Conservation (phyloP, 2,113 vertebrate species). For the Phoxinus phoxinus region DNA sequence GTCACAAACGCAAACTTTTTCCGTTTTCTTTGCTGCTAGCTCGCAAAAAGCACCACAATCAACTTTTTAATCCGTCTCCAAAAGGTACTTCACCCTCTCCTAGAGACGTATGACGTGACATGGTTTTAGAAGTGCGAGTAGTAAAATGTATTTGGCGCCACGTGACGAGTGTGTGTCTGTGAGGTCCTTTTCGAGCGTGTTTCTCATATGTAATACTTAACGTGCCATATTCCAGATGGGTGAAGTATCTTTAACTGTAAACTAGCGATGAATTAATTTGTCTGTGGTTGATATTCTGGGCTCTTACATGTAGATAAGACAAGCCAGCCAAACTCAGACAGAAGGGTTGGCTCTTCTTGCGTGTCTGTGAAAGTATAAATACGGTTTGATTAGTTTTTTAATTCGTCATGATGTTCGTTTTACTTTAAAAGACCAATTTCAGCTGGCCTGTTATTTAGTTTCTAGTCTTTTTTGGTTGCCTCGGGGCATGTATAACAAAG, state of each 20-base stretch:
- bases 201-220: slow-evolving; percentile 66
- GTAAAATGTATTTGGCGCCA: slow-evolving; percentile 49
- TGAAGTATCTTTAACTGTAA: slow-evolving; percentile 64
- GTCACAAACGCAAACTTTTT: slow-evolving; percentile 20
- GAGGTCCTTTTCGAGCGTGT: slow-evolving; percentile 60
- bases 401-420: slow-evolving; percentile 43
- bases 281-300: slow-evolving; percentile 54
- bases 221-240: slow-evolving; percentile 72
- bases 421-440: slow-evolving; percentile 41
- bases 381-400: slow-evolving; percentile 35
- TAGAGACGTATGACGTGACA: slow-evolving; percentile 53
- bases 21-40: slow-evolving; percentile 68
- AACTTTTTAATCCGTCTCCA: slow-evolving; percentile 42
- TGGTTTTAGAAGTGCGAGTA: slow-evolving; percentile 49
- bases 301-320: slow-evolving; percentile 59
- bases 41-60: slow-evolving; percentile 55
- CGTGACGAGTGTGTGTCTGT: slow-evolving; percentile 46
- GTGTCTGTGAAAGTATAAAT: slow-evolving; percentile 52
- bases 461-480: slow-evolving; percentile 62
- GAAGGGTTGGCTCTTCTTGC: slow-evolving; percentile 34
- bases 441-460: slow-evolving; percentile 34
- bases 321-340: slow-evolving; percentile 43
- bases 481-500: slow-evolving; percentile 51
- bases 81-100: slow-evolving; percentile 57
- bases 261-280: slow-evolving; percentile 68